phyloP scores from a whole-genome alignment of 2,888 invertebrate genomes.

The Megalurothrips usitatus region DNA sequence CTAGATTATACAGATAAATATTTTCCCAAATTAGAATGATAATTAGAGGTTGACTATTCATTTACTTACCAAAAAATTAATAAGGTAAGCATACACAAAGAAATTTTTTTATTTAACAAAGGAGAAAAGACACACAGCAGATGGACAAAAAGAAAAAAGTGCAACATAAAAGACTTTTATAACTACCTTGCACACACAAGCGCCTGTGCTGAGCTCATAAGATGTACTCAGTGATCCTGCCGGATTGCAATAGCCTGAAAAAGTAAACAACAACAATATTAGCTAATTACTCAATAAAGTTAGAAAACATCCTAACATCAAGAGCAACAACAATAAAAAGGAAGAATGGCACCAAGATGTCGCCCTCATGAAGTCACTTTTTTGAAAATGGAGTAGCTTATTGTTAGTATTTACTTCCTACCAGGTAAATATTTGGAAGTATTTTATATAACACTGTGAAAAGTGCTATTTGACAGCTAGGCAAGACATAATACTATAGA shows the following conservation, averaged over 20 bases:
- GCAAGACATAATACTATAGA: neutral
- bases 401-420: neutral
- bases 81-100: conserved; percentile 25
- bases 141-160: neutral
- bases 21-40: neutral
- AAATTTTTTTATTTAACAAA: neutral
- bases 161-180: neutral
- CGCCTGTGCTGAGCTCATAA: conserved; percentile 52
- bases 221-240: conserved; percentile 62
- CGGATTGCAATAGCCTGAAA: conserved; percentile 60
- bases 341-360: neutral
- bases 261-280: neutral
- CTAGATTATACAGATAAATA: neutral
- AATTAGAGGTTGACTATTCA: conserved; percentile 24
- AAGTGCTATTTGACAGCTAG: neutral
- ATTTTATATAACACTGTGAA: no score
- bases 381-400: neutral
- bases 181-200: conserved; percentile 67
- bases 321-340: neutral
- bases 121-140: conserved; percentile 1
- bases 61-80: neutral
- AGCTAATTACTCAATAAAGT: no score
- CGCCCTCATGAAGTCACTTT: neutral
- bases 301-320: no score
- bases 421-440: neutral